Conservation (phyloP, 2,888 invertebrate genomes). For the Amphipoea oculea region DNA sequence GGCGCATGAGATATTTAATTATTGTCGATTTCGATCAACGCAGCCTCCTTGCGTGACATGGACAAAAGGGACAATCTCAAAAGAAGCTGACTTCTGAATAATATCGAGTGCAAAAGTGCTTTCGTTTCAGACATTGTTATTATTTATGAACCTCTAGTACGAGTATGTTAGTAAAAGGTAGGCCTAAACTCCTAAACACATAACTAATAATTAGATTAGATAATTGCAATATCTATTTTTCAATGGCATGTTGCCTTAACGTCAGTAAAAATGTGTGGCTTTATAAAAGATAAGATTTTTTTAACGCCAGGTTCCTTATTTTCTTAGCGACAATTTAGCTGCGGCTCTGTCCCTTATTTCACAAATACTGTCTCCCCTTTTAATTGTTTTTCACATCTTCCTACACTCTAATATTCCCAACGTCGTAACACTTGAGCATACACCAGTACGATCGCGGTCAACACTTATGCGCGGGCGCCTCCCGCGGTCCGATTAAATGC, state of each 20-base stretch:
- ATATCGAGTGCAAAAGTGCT: constrained; percentile 65
- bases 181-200: neutral
- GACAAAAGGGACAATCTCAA: constrained; percentile 79
- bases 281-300: neutral
- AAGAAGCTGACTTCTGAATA: constrained; percentile 73
- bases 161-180: neutral
- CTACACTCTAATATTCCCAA: neutral
- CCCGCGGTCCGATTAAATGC: constrained; percentile 80
- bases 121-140: neutral
- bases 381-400: neutral
- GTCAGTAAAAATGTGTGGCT: neutral
- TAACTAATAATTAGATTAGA: neutral
- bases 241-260: neutral
- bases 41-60: constrained; percentile 85
- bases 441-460: constrained; percentile 74
- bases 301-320: too few species aligned
- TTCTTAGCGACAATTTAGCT: neutral
- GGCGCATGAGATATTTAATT: constrained; percentile 89
- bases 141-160: neutral
- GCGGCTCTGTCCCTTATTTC: neutral
- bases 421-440: constrained; percentile 52
- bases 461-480: constrained; percentile 77
- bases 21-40: constrained; percentile 85
- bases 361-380: neutral
- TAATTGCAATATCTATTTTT: neutral